Evolutionary conservation across 2,797 vertebrate species (phyloP).

Genomic region (Dermochelys coriacea): DNA sequence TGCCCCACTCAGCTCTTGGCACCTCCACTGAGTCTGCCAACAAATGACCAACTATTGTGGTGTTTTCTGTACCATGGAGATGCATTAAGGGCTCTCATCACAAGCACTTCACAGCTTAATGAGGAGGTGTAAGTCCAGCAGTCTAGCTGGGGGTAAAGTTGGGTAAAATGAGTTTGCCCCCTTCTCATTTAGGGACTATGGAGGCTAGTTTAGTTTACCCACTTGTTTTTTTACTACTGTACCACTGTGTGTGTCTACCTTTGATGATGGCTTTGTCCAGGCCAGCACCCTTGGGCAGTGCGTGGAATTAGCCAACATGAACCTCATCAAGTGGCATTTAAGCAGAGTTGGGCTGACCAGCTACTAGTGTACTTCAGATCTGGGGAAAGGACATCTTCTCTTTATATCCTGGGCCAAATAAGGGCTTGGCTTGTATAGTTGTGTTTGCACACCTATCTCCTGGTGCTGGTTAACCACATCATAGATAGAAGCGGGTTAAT

Average conservation of each 20-base stretch:
- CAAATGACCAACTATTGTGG: background rate
- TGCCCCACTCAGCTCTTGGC: background rate
- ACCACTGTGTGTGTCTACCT: background rate
- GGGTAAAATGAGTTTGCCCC: background rate
- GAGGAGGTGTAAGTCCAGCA: background rate
- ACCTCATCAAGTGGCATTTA: background rate
- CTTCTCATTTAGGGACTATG: background rate
- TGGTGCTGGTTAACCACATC: background rate
- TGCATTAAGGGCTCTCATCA: background rate
- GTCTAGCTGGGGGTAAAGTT: background rate
- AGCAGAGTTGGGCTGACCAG: background rate
- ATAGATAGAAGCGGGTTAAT: background rate
- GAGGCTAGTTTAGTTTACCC: background rate
- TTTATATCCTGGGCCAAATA: background rate
- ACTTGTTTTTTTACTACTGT: background rate
- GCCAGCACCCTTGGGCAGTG: background rate
- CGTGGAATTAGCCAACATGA: background rate
- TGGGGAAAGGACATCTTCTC: background rate
- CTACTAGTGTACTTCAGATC: background rate
- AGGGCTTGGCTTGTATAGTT: background rate
- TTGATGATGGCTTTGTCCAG: background rate
- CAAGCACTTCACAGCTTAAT: background rate
- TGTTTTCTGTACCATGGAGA: background rate
- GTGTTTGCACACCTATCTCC: background rate
- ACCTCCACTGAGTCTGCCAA: background rate